Percentiles rank a stretch among this genome's conserved stretches.
These are phyloP conservation scores for Aldrovandia affinis DNA, from an alignment of 2,797 vertebrate genomes.

Conservation along the genomic window DNA sequence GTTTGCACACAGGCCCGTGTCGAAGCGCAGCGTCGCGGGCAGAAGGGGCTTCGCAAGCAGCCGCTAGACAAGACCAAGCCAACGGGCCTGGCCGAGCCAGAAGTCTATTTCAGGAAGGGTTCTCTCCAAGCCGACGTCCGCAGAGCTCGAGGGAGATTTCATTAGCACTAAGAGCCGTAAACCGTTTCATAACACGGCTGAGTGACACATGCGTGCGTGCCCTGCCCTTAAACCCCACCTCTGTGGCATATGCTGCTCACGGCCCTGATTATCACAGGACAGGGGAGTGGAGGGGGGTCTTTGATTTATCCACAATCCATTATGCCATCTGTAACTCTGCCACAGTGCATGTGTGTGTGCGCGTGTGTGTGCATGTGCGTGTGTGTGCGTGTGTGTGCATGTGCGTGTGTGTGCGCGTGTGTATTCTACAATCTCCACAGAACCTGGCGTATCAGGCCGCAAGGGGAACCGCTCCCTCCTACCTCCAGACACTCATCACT, in stretches of 20 bases:
- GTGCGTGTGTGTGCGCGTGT: too few species aligned
- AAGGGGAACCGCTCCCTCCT: neutral
- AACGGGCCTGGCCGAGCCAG: too few species aligned
- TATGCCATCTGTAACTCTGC: neutral
- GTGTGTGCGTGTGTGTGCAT: neutral
- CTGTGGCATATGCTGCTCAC: neutral
- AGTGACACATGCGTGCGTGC: neutral
- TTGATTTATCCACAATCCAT: neutral
- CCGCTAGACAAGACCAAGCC: neutral
- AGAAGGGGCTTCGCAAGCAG: neutral
- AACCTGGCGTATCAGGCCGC: too few species aligned
- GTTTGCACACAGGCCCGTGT: neutral
- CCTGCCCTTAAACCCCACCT: neutral
- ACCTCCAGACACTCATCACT: too few species aligned
- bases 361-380: neutral
- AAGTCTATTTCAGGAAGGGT: too few species aligned
- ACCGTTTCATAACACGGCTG: neutral
- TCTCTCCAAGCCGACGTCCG: neutral
- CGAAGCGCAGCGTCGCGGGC: neutral
- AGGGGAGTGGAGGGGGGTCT: neutral
- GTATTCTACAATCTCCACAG: too few species aligned
- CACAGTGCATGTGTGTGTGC: too few species aligned
- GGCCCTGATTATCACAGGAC: neutral
- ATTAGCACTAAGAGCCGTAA: neutral
- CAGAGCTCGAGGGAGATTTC: neutral